A percentile compares a stretch with the other conserved stretches of the same genome.
These are phyloP conservation scores for Tillus elongatus DNA, from an alignment of 2,888 invertebrate species.

Conservation along the genomic window DNA sequence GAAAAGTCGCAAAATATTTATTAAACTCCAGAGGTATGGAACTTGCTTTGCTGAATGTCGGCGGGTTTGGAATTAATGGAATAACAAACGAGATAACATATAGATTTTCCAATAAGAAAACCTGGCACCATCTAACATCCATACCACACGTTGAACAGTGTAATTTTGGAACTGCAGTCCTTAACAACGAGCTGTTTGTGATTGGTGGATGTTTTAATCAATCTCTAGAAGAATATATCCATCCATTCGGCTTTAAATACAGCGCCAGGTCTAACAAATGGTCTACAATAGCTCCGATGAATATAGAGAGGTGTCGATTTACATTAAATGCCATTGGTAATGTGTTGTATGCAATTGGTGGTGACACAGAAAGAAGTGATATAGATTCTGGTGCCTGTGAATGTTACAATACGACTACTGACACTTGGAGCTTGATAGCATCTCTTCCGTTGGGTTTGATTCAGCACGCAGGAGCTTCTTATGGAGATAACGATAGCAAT, in stretches of 20 bases:
- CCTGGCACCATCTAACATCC: constrained; percentile 56
- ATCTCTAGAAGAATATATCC: constrained; percentile 57
- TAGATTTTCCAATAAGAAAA: constrained; percentile 48
- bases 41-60: constrained; percentile 57
- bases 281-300: constrained; percentile 59
- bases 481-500: constrained; percentile 36
- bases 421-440: constrained; percentile 51
- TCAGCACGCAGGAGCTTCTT: constrained; percentile 49
- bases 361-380: constrained; percentile 49
- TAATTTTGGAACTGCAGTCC: constrained; percentile 60
- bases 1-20: constrained; percentile 29
- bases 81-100: constrained; percentile 60
- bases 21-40: constrained; percentile 61
- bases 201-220: constrained; percentile 66
- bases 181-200: constrained; percentile 59
- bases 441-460: constrained; percentile 49
- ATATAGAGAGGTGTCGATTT: constrained; percentile 56
- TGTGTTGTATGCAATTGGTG: constrained; percentile 55
- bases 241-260: constrained; percentile 60
- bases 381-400: constrained; percentile 46
- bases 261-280: constrained; percentile 53
- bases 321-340: constrained; percentile 51
- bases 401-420: constrained; percentile 46
- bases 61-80: constrained; percentile 58
- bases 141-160: constrained; percentile 68